Base-by-base conservation (phyloP, 1,140 invertebrate genomes). In the Hylaeus anthracinus region DNA sequence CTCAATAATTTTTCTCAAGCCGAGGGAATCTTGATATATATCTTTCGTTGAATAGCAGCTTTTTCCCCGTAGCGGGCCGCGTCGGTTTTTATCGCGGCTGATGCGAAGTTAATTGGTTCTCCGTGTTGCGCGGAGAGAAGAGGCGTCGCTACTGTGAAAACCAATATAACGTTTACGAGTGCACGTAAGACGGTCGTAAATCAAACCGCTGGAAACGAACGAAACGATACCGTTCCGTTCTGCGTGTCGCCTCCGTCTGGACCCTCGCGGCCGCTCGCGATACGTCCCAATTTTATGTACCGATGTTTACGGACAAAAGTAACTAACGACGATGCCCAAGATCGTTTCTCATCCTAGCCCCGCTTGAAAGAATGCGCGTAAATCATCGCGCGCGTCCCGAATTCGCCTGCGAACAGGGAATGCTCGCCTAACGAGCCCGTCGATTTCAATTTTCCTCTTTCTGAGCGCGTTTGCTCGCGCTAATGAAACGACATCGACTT, bases 91-190 rank as follows among this genome's bases (percentile, higher is more conserved):
- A 48, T 53, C 73, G 58, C n/a, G n/a, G 15, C 70, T 72, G 73
- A 85, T 85, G 53, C 60, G 70, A 76, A 72, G 70, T 82, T 86
- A 85, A 85, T 85, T 86, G 79, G 83, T 86, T 73, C 48, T 39
- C 71, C 69, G 75, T 81, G 84, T 74, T 69, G 72, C 58, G 53
- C 72, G 66, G 53, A 37, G 72, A 66, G 26, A 0, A 26, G 26
- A 26, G 26, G 51, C 55, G 64, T 41, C 71, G 70, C 83, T 78
- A 72, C 79, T 58, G 74, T 84, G 78, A 60, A 85, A 85, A 79
- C 84, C 80, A 86, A 86, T 86, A 86, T 86, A 86, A 86, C 75
- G 76, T 86, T 86, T 86, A 86, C 75, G 85, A 86, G 84, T 86
- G 72, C 85, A 48, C 75, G 82, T 72, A 86, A 83, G 75, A 79